Conservation (phyloP, 2,113 vertebrate genomes). For the Conger conger region DNA sequence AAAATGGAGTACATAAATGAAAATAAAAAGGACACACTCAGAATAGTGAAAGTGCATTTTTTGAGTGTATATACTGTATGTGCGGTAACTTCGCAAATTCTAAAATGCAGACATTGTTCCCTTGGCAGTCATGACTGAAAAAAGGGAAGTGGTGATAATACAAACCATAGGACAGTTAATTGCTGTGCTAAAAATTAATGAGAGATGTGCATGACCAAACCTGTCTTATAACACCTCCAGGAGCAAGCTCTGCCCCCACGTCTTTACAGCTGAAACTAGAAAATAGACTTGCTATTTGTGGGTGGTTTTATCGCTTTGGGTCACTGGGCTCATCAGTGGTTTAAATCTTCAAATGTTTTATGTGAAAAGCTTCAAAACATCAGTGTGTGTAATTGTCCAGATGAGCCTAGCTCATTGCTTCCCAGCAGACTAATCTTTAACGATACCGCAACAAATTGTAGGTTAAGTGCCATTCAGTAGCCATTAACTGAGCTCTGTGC, state of each 20-base stretch:
- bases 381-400: constrained; percentile 6
- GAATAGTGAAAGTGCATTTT: background rate
- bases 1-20: background rate
- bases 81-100: background rate
- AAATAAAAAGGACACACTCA: background rate
- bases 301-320: background rate
- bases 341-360: background rate
- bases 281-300: background rate
- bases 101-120: background rate
- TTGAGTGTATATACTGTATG: background rate
- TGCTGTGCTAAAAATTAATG: background rate
- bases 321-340: background rate
- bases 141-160: background rate
- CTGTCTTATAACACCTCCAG: background rate
- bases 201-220: background rate
- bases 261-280: too few relatives aligned
- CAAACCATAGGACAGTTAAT: background rate
- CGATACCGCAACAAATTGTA: background rate
- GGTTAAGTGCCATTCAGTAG: background rate
- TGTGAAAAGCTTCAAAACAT: constrained; percentile 9
- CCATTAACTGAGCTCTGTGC: background rate
- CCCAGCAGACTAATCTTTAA: background rate
- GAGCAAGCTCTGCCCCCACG: too few relatives aligned
- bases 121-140: background rate
- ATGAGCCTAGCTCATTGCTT: background rate